Base-by-base conservation (phyloP, 2,888 invertebrate species). In the Tipula helvola region DNA sequence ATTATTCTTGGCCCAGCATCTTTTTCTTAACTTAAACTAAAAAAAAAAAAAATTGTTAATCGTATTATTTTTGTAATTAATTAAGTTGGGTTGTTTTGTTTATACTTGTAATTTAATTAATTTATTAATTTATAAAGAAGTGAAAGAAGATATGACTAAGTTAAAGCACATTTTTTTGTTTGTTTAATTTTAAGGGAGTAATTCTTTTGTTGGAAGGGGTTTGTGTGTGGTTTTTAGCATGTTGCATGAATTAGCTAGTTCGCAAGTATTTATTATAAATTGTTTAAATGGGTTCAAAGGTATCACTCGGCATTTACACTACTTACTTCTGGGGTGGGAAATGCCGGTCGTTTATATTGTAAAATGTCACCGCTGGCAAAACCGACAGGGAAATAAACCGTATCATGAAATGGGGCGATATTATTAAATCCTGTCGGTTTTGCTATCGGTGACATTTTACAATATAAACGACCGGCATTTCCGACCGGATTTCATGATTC, bases 101-200 rank as follows among this genome's bases (percentile, higher is more conserved):
- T 57, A 57, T 18, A n/a, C 18, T 57, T 57, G 28, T 28, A 28
- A 28, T 71, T 71, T 71, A 84, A 39, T 41, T 84, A 84, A 36
- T 83, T 36, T 36, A 83, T 36, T 83, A 36, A 39, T 84, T 83
- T 10, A 13, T 83, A 83, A 36, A 84, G 84, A 84, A 39, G 84
- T 84, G 84, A 84, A 71, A 71, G 71, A 71, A 71, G 84, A 84
- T 84, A 84, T 84, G 84, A 84, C 84, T 84, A 84, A 84, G 84
- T 84, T 57, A 84, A 84, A 84, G 84, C 84, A 84, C 84, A 84
- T 84, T 84, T 39, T 84, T 84, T 84, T 83, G 52, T 52, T 71
- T 71, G 3, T 28, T 71, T 71, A 16, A 57, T 5, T 57, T 57
- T 57, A 57, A 57, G 28, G 28, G 28, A 71, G 18, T 71, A 57